Evolutionary conservation across 2,797 vertebrate species (phyloP).

Genomic region (Sciurus carolinensis): DNA sequence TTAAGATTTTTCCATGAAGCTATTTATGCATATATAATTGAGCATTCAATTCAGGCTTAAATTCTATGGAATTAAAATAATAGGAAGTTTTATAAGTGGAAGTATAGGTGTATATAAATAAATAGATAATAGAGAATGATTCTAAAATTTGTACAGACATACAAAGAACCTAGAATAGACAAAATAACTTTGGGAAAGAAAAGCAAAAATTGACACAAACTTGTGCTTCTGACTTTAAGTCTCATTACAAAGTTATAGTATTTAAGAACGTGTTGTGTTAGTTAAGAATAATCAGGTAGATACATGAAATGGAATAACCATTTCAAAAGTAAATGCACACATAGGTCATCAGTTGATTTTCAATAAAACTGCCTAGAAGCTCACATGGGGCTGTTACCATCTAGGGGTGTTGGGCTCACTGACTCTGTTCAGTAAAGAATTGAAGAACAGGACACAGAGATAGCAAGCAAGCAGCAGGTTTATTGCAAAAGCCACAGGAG

Average conservation of each 20-base stretch:
- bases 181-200: neutral
- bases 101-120: neutral
- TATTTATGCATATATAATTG: neutral
- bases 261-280: neutral
- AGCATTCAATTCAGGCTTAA: neutral
- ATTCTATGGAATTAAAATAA: neutral
- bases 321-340: neutral
- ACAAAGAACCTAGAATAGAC: neutral
- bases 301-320: neutral
- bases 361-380: neutral
- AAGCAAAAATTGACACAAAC: neutral
- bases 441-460: no score
- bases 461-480: no score
- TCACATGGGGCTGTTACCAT: neutral
- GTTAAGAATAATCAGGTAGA: neutral
- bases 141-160: neutral
- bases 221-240: conserved; percentile 15
- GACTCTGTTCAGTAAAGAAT: no score
- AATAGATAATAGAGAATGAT: neutral
- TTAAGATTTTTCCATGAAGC: neutral
- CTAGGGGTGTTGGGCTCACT: no score
- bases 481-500: no score
- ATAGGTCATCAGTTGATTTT: neutral
- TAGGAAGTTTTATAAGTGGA: neutral
- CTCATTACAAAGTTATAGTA: neutral